phyloP scores from a whole-genome alignment of 1,140 invertebrate species.

The Calephelis nemesis region DNA sequence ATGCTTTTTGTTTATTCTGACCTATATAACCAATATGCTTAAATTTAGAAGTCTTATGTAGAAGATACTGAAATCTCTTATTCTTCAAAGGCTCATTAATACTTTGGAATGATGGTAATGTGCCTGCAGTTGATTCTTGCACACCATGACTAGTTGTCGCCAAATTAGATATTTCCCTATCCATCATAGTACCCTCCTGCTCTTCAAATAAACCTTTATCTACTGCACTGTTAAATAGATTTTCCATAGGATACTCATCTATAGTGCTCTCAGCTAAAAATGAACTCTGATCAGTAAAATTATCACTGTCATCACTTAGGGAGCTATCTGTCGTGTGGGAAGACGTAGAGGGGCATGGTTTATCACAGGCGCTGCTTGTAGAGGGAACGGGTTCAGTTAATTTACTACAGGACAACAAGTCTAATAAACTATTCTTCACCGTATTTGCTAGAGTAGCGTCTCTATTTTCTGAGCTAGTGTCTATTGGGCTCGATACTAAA shows the following conservation, averaged over 20 bases:
- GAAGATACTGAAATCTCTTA: slow-evolving; percentile 74
- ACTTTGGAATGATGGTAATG: slow-evolving; percentile 68
- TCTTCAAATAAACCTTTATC: slow-evolving; percentile 72
- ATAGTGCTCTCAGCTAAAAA: slow-evolving; percentile 71
- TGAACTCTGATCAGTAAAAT: slow-evolving; percentile 70
- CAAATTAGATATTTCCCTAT: slow-evolving; percentile 71
- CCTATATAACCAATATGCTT: slow-evolving; percentile 64
- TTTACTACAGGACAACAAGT: slow-evolving; percentile 65
- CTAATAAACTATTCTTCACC: slow-evolving; percentile 68
- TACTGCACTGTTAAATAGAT: slow-evolving; percentile 72
- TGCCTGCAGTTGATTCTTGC: slow-evolving; percentile 53
- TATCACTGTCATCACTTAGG: slow-evolving; percentile 67
- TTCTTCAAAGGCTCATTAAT: slow-evolving; percentile 74
- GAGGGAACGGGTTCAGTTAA: slow-evolving; percentile 53
- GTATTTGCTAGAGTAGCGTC: slow-evolving; percentile 51
- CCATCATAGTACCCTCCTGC: slow-evolving; percentile 69
- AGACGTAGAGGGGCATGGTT: slow-evolving; percentile 48
- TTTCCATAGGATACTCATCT: slow-evolving; percentile 74
- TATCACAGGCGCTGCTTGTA: slow-evolving; percentile 54
- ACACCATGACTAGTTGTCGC: slow-evolving; percentile 67
- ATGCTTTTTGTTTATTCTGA: slow-evolving; percentile 75
- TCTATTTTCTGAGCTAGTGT: slow-evolving; percentile 59
- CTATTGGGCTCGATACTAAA: slow-evolving; percentile 81
- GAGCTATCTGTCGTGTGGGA: slow-evolving; percentile 60
- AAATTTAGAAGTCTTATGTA: slow-evolving; percentile 77